phyloP scores from a whole-genome alignment of 2,113 vertebrate genomes.

The Tragulus kanchil region DNA sequence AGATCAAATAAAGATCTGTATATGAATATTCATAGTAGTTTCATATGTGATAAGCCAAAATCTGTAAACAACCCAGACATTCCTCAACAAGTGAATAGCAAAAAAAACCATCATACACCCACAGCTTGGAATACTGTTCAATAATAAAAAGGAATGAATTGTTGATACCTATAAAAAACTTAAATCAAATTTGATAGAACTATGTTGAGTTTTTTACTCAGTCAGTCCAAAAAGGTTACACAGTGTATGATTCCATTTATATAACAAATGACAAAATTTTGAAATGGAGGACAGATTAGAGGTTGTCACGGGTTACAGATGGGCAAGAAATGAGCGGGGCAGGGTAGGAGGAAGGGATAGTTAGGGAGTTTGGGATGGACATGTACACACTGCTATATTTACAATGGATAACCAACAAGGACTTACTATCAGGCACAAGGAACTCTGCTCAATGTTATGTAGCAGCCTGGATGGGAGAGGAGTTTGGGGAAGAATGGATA shows the following conservation, averaged over 20 bases:
- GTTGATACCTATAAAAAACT: background rate
- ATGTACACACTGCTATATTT: background rate
- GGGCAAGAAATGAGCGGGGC: background rate
- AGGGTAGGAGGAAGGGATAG: background rate
- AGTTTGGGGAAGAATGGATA: background rate
- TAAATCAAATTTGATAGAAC: background rate
- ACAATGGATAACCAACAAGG: background rate
- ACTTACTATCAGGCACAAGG: background rate
- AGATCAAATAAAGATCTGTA: background rate
- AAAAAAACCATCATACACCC: background rate
- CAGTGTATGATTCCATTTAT: background rate
- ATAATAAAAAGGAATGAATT: background rate
- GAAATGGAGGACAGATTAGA: background rate
- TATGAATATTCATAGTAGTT: background rate
- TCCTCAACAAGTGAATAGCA: background rate
- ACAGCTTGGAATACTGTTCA: background rate
- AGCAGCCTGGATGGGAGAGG: background rate
- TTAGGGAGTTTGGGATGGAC: background rate
- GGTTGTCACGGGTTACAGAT: background rate
- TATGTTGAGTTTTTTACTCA: background rate
- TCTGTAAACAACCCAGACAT: background rate
- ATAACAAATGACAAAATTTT: background rate
- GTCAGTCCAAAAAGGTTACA: background rate
- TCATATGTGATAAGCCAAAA: background rate
- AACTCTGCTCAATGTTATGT: background rate